Base-by-base conservation (phyloP, 1,140 invertebrate genomes). In the Solenopsis invicta region DNA sequence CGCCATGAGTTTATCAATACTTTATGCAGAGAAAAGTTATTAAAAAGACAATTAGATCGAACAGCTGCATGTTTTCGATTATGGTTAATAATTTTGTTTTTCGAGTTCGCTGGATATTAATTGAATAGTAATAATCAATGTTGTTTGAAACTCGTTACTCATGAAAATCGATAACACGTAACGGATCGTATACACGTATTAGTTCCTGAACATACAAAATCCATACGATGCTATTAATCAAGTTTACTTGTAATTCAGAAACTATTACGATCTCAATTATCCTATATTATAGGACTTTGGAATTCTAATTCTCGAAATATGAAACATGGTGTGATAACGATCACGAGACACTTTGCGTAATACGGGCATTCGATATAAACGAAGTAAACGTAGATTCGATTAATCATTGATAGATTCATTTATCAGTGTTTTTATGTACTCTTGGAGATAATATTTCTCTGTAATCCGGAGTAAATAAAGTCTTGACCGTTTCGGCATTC, bases 381-480 rank as follows among this genome's bases (percentile, higher is more conserved):
- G 24, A 37, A 41, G 29, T 62, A 45, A 62, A 80, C 9, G 21
- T 54, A 69, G 24, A 37, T 52, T 62, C 16, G 12, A 21, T 48
- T 48, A 10, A 6, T 64, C n/a, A 24, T 48, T 4, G 21, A 18
- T 21, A 16, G 2, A 1, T 34, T 16, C 18, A 34, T 34, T 48
- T 64, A 8, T 50, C 18, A 24, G 9, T 21, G 13, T 45, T n/a
- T 6, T 67, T 54, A 24, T 56, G 45, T 4, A 29, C 48, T 8
- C 1, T 8, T 34, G 13, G n/a, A 66, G 37, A 16, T n/a, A 59
- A 74, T 74, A 61, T 50, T 16, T 37, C 37, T 59, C 24, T 50
- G 18, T 18, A 48, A 48, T 59, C 12, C 24, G 37, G 2, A 48
- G 67, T 71, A 71, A 56, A 81, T 82, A 82, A 82, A 82, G 37